Evolutionary conservation across 2,797 vertebrate genomes (phyloP), one percentile per base, ranked within the genome.

Genomic region (Mergus octosetaceus): DNA sequence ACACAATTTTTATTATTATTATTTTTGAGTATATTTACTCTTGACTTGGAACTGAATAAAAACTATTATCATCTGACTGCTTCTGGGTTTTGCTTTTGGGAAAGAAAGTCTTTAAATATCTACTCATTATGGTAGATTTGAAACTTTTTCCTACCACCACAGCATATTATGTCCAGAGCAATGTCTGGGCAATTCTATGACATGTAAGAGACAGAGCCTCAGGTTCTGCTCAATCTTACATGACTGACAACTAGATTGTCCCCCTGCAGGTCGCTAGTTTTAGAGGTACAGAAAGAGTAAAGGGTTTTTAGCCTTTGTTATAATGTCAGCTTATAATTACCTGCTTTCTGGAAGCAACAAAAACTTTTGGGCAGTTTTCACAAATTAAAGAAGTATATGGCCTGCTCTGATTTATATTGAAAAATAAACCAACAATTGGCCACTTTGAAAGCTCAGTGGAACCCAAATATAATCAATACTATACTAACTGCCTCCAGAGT

Each of bases 141-240:
- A 27, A 84, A 43, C 6, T 73, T n/a, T 9, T 0, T 62, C 47
- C 18, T 68, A 25, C 5, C 51, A 38, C 12, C 60, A 24, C 13
- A 47, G 5, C 4, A 30, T 21, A 25, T 10, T 20, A 10, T 8
- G 13, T 9, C 17, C 53, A 62, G 25, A 8, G 2, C 8, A 45
- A 25, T 6, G 16, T 10, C 3, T 18, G 18, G 20, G 25, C n/a
- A 69, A 10, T 25, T 41, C 34, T 80, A 76, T 3, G 6, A 12
- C 28, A 61, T 0, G 0, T 10, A 34, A 53, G 1, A 54, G 60
- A 51, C 61, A 49, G 54, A 85, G 5, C 53, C 30, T 70, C 12
- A 27, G 18, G 15, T 32, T 74, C 43, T 86, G 13, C 53, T 74
- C 6, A 47, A 0, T 60, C 30, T 70, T 38, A 15, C 61, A 9